Conservation (phyloP, 2,113 vertebrate species). For the Sciurus niger region DNA sequence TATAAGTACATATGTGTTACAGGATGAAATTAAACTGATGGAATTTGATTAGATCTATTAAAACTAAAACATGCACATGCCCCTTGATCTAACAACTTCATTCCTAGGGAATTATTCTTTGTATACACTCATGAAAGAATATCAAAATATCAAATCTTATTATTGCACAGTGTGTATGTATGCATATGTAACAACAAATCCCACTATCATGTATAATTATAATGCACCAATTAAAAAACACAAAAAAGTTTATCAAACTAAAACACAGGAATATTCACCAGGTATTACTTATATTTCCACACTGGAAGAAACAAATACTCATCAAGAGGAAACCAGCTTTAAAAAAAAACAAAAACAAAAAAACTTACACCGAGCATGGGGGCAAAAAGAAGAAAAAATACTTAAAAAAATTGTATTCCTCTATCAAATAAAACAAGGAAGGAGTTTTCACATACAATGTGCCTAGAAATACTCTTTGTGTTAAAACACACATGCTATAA, state of each 20-base stretch:
- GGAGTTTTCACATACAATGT: neutral
- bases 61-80: neutral
- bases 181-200: no score
- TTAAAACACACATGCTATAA: neutral
- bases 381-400: neutral
- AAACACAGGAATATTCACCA: neutral
- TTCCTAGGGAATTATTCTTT: neutral
- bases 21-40: slow-evolving; percentile 6
- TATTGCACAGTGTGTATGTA: no score
- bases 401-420: neutral
- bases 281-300: neutral
- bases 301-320: neutral
- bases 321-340: neutral
- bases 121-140: neutral
- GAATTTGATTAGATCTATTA: neutral
- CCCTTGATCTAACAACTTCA: neutral
- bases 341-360: neutral
- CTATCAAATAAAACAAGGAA: slow-evolving; percentile 28
- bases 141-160: neutral
- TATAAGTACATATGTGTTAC: neutral
- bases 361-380: neutral
- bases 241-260: neutral
- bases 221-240: no score
- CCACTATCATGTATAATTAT: no score
- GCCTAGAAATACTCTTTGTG: neutral